Evolutionary conservation across 2,797 vertebrate species (phyloP).

Genomic region (Chaunax sp.): DNA sequence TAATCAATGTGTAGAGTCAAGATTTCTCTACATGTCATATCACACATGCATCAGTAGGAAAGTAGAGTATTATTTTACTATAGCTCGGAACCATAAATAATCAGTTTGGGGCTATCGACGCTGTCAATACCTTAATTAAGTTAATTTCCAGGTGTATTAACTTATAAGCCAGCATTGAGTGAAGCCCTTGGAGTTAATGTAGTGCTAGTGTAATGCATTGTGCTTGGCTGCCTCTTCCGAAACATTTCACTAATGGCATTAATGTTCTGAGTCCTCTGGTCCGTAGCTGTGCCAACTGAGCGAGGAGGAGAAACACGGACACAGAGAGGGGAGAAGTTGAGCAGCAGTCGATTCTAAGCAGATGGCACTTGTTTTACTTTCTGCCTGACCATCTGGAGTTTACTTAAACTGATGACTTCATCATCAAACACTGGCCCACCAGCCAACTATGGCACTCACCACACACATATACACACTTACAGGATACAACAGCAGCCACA

Average conservation of each 20-base stretch:
- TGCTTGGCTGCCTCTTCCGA: slow-evolving; percentile 86
- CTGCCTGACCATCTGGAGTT: slow-evolving; percentile 85
- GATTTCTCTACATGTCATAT: not conserved
- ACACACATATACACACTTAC: slow-evolving; percentile 70
- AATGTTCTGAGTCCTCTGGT: slow-evolving; percentile 78
- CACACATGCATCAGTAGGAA: no score
- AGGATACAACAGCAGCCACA: slow-evolving; percentile 66
- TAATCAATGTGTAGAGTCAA: not conserved
- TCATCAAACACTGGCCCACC: slow-evolving; percentile 82
- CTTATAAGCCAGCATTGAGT: slow-evolving; percentile 51
- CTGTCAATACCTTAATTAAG: not conserved
- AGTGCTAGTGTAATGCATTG: slow-evolving; percentile 77
- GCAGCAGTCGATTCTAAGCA: slow-evolving; percentile 85
- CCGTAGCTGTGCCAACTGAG: slow-evolving; percentile 76
- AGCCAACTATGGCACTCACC: slow-evolving; percentile 81
- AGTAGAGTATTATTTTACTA: no score
- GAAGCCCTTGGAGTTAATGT: slow-evolving; percentile 65
- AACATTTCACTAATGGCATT: slow-evolving; percentile 86
- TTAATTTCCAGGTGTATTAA: slow-evolving; percentile 45
- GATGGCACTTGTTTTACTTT: slow-evolving; percentile 88
- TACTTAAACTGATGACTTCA: slow-evolving; percentile 88
- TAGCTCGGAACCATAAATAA: slow-evolving; percentile 4
- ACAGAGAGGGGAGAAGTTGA: slow-evolving; percentile 70
- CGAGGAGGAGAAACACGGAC: slow-evolving; percentile 49
- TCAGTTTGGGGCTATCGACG: slow-evolving; percentile 5